Conservation (phyloP, 1,140 invertebrate species). For the Venturia canescens region DNA sequence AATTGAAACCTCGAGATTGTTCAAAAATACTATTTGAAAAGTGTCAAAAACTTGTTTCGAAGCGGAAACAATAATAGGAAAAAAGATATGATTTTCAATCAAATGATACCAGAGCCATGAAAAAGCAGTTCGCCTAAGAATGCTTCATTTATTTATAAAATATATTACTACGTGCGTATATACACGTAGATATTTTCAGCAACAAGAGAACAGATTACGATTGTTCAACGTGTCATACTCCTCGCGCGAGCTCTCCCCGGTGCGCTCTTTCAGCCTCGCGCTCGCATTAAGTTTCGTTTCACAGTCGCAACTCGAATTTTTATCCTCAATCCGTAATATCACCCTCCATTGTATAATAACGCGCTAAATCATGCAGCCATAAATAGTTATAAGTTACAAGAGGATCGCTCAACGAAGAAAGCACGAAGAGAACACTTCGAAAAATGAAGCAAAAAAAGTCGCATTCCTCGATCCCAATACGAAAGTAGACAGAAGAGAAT, state of each 20-base stretch:
- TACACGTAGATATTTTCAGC: not conserved
- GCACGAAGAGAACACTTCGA: not conserved
- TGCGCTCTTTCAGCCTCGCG: not conserved
- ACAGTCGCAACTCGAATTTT: not conserved
- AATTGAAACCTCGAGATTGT: too few species aligned
- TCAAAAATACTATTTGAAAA: too few species aligned
- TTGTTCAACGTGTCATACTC: constrained; percentile 25
- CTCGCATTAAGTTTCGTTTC: constrained; percentile 32
- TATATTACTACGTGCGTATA: not conserved
- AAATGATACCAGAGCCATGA: not conserved
- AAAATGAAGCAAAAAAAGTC: not conserved
- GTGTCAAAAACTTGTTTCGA: too few species aligned
- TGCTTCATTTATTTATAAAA: not conserved
- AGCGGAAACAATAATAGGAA: not conserved
- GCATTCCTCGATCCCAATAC: not conserved
- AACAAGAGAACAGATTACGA: constrained; percentile 44
- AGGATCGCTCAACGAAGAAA: not conserved
- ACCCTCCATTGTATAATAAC: constrained; percentile 44
- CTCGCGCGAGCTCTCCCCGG: not conserved
- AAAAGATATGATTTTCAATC: not conserved
- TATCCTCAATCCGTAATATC: constrained; percentile 38
- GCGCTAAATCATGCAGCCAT: constrained; percentile 37
- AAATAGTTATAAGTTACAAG: not conserved
- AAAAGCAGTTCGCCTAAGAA: not conserved
- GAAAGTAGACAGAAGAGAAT: too few species aligned